Evolutionary conservation across 2,113 vertebrate genomes (phyloP).

Genomic region (Sinocyclocheilus grahami): DNA sequence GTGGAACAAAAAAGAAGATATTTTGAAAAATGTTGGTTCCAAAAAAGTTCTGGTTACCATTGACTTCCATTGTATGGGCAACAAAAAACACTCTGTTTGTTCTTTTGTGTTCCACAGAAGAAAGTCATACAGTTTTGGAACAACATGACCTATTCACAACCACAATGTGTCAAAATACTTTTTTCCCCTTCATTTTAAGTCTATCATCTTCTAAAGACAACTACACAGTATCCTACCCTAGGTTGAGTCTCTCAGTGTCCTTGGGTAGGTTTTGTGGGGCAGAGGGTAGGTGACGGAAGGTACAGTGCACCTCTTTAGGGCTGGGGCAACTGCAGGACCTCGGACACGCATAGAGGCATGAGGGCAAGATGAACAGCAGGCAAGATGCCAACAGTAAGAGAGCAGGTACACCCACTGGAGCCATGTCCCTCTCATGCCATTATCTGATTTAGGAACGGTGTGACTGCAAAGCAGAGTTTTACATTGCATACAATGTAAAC

Average conservation of each 20-base stretch:
- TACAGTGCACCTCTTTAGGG: slow-evolving; percentile 78
- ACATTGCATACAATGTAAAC: background rate
- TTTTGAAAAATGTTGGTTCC: too few relatives aligned
- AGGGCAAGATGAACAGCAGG: slow-evolving; percentile 65
- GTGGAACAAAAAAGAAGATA: too few relatives aligned
- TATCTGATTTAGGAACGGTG: slow-evolving; percentile 61
- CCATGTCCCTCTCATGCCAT: slow-evolving; percentile 72
- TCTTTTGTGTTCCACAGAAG: too few relatives aligned
- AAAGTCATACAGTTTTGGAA: background rate
- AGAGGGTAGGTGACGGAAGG: slow-evolving; percentile 75
- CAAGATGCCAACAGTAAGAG: slow-evolving; percentile 58
- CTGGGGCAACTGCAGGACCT: slow-evolving; percentile 75
- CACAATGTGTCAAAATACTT: background rate
- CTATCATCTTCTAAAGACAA: background rate
- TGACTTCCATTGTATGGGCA: background rate
- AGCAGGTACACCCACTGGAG: slow-evolving; percentile 61
- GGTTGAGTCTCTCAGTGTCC: slow-evolving; percentile 75
- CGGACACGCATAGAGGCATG: slow-evolving; percentile 67
- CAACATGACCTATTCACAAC: background rate
- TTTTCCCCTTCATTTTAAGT: background rate
- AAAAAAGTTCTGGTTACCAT: background rate
- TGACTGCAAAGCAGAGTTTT: slow-evolving; percentile 5
- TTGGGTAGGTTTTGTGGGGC: slow-evolving; percentile 69
- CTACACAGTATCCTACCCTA: slow-evolving; percentile 69
- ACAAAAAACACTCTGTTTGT: too few relatives aligned